Conservation (phyloP, 2,113 vertebrate species). For the Cyphomyrus plagiostoma region DNA sequence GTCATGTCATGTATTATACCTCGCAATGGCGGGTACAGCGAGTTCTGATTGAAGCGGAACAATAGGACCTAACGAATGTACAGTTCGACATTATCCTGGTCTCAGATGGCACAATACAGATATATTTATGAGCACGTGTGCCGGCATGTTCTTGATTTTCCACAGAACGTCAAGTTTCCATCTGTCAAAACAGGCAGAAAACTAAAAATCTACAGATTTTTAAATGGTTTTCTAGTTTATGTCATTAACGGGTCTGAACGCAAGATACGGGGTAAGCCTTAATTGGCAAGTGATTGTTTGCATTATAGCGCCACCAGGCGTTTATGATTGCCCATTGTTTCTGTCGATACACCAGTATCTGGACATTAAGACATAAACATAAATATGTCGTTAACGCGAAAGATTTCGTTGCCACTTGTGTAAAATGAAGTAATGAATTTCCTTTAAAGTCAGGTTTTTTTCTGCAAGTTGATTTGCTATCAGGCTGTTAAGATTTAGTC, state of each 20-base stretch:
- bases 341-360: neutral
- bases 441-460: neutral
- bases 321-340: neutral
- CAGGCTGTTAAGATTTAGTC: neutral
- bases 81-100: neutral
- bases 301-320: neutral
- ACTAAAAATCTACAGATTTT: neutral
- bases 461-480: neutral
- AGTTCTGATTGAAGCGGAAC: neutral
- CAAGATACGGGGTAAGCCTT: neutral
- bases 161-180: neutral
- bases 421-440: neutral
- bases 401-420: neutral
- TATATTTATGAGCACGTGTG: neutral
- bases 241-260: neutral
- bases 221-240: neutral
- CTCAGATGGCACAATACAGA: neutral
- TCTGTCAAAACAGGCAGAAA: neutral
- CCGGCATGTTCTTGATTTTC: neutral
- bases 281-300: neutral
- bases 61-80: neutral
- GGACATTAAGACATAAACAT: neutral
- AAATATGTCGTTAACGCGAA: neutral
- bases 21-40: neutral
- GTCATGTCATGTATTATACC: neutral